These are phyloP conservation scores for Ceratina calcarata DNA, from an alignment of 1,140 invertebrate genomes.

Conservation along the genomic window DNA sequence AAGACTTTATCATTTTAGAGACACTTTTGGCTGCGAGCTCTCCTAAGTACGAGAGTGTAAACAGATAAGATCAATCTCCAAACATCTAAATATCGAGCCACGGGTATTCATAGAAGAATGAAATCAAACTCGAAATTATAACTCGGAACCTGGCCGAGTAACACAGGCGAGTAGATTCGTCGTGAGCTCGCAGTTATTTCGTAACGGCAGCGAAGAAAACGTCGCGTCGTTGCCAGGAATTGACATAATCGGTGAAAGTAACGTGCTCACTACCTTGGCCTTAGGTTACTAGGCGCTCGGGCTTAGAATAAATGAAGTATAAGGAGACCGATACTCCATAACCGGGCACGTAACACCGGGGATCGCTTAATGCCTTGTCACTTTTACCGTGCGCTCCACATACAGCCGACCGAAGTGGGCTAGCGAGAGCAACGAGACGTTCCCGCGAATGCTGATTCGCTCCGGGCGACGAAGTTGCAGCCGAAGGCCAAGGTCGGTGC, in stretches of 20 bases:
- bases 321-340: slow-evolving; percentile 45
- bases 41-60: too few species aligned
- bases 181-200: slow-evolving; percentile 14
- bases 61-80: not conserved
- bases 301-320: slow-evolving; percentile 59
- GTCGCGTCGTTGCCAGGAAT: slow-evolving; percentile 44
- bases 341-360: slow-evolving; percentile 51
- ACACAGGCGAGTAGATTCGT: not conserved
- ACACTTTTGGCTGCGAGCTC: too few species aligned
- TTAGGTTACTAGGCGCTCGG: slow-evolving; percentile 52
- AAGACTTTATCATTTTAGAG: too few species aligned
- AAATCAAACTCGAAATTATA: slow-evolving; percentile 20
- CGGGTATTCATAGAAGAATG: not conserved
- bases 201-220: slow-evolving; percentile 54
- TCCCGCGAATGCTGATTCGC: slow-evolving; percentile 62
- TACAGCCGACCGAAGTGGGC: slow-evolving; percentile 55
- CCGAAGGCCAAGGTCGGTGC: slow-evolving; percentile 71
- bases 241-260: slow-evolving; percentile 67
- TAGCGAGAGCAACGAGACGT: slow-evolving; percentile 54
- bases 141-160: not conserved
- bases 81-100: not conserved
- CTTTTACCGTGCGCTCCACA: slow-evolving; percentile 68
- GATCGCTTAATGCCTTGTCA: slow-evolving; percentile 50
- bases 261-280: slow-evolving; percentile 64
- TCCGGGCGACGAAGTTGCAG: slow-evolving; percentile 60